Percentiles rank a stretch among this genome's conserved stretches.
Conservation (phyloP, 2,113 vertebrate genomes). For the Hepsetus odoe region DNA sequence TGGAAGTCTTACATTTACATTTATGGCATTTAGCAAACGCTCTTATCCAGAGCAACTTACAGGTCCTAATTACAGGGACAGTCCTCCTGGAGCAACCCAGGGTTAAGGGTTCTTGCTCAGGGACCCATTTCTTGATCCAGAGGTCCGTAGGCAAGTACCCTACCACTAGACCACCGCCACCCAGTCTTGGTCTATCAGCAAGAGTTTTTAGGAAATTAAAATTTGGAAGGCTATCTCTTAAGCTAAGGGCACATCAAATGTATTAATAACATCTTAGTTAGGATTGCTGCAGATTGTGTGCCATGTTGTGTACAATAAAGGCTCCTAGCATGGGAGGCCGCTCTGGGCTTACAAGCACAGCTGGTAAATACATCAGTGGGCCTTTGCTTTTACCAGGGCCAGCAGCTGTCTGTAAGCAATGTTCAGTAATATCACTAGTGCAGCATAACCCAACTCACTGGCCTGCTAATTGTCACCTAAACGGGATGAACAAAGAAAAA, state of each 20-base stretch:
- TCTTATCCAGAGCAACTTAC: no score
- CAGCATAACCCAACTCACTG: conserved; percentile 53
- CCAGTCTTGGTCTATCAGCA: no score
- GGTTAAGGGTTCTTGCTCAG: no score
- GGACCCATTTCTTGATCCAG: no score
- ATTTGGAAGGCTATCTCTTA: not conserved
- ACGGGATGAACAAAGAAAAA: conserved; percentile 68
- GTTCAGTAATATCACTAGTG: conserved; percentile 64
- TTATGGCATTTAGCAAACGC: no score
- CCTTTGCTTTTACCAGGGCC: conserved; percentile 60
- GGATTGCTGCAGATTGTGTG: not conserved
- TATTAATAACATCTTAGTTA: not conserved
- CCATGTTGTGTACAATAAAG: not conserved
- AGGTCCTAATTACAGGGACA: no score
- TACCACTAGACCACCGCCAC: no score
- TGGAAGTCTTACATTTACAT: no score
- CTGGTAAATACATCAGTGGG: conserved; percentile 72
- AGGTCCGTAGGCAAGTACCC: no score
- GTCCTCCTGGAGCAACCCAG: no score
- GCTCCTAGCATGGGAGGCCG: conserved; percentile 16
- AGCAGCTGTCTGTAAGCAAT: conserved; percentile 71
- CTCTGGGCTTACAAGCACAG: conserved; percentile 61
- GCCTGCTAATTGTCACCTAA: conserved; percentile 66
- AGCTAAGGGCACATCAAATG: not conserved
- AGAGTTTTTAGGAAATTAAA: no score